A percentile compares a stretch with the other conserved stretches of the same genome.
Conservation (phyloP, 2,797 vertebrate genomes). For the Pterois miles region DNA sequence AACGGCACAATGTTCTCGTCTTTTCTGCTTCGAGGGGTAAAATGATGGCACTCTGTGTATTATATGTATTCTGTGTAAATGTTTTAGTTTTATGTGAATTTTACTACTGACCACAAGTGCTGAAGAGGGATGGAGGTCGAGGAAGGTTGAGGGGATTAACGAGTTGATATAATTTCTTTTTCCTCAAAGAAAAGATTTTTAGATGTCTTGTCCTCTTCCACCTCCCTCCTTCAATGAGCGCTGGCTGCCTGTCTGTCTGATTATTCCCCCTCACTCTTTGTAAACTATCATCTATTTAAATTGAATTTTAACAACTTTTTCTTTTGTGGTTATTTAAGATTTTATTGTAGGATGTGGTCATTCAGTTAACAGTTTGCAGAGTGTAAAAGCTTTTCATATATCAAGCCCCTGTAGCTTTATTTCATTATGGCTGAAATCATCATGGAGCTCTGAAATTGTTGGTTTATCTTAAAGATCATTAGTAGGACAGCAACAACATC, state of each 20-base stretch:
- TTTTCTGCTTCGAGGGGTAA: conserved; percentile 24
- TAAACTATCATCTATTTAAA: conserved; percentile 60
- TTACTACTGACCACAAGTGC: conserved; percentile 77
- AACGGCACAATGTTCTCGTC: background rate
- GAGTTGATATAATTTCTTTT: background rate
- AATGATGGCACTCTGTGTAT: conserved; percentile 45
- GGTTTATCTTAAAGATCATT: background rate
- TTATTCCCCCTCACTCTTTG: conserved; percentile 22
- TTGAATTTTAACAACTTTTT: conserved; percentile 38
- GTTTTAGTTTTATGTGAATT: conserved; percentile 50
- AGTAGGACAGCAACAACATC: background rate
- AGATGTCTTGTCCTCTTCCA: background rate
- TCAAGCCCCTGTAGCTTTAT: background rate
- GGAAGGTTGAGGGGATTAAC: background rate
- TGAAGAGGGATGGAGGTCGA: conserved; percentile 36
- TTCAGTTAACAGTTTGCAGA: background rate
- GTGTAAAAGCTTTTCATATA: background rate
- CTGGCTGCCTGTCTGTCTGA: conserved; percentile 70
- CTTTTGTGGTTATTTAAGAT: conserved; percentile 43
- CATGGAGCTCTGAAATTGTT: background rate
- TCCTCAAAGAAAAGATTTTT: background rate
- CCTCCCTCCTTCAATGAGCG: conserved; percentile 34
- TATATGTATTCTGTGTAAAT: conserved; percentile 48
- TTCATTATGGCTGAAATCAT: background rate
- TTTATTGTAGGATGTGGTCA: background rate